Evolutionary conservation across 2,797 vertebrate species (phyloP).

Genomic region (Alauda arvensis): DNA sequence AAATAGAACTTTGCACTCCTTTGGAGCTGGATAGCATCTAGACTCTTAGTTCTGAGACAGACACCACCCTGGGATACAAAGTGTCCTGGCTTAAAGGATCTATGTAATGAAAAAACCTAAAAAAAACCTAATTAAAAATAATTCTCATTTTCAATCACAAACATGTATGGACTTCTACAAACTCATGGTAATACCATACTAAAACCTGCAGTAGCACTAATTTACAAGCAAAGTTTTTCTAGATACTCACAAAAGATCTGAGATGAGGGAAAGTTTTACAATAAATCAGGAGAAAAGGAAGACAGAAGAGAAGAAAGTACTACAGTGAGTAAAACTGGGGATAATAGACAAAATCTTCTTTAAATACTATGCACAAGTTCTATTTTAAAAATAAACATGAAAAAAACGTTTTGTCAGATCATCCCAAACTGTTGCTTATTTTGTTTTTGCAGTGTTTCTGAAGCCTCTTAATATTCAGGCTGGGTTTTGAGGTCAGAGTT

Average conservation of each 20-base stretch:
- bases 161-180: background rate
- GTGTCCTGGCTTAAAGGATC: background rate
- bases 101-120: background rate
- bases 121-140: too few relatives aligned
- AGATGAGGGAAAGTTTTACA: background rate
- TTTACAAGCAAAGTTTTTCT: background rate
- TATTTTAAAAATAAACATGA: background rate
- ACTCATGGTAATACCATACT: background rate
- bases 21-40: background rate
- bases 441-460: background rate
- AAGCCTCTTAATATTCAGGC: constrained; percentile 24
- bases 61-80: background rate
- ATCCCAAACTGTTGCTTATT: background rate
- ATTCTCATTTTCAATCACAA: background rate
- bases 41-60: background rate
- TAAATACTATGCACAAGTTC: background rate
- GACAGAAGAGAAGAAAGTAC: background rate
- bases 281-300: background rate
- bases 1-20: background rate
- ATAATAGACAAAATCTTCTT: background rate
- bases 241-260: background rate
- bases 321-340: background rate
- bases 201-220: background rate
- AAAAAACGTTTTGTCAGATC: background rate
- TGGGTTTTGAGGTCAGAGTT: constrained; percentile 18